Evolutionary conservation across 1,140 invertebrate genomes (phyloP), one percentile per base, ranked within the genome.

Genomic region (Drosophila pandora): DNA sequence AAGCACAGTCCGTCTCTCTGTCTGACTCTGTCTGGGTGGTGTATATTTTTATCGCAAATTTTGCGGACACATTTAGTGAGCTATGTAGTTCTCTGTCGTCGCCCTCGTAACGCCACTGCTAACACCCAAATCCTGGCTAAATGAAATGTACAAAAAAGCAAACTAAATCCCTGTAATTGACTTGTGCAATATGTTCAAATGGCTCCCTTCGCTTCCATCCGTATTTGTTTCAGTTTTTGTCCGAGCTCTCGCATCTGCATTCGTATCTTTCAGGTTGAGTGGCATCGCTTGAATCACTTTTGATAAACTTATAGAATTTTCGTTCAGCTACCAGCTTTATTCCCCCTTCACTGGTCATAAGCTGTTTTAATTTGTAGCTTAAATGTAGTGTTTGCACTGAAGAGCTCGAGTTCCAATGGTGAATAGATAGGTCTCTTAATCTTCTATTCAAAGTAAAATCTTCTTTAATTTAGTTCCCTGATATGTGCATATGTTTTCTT

Each of bases 1-100:
- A 4, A 7, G 43, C 43, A 47, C 21, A 22, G 23, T 28, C 32
- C 34, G 63, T 54, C 28, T 32, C 25, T 28, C 25, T 28, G 25
- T 28, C 25, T 28, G 25, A 6, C 25, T 28, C 25, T 28, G 25
- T 28, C 25, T 28, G 25, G 0, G 63, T 49, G 64, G 65, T 57
- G 68, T 83, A 79, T 83, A 84, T 71, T 84, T 83, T 79, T 84
- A 83, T 79, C 54, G 81, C 60, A 83, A 83, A 61, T 79, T 76
- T 84, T 83, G 79, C 79, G 79, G 79, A 47, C 69, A 62, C 80
- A 76, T 59, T 73, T 39, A 49, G 68, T 57, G 30, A 13, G 39
- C 41, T 34, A 41, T 13, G 53, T 45, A n/a, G 25, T 37, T 22
- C 52, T 22, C 32, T 32, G 34, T 49, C 25, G 17, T 32, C 34